These are phyloP conservation scores for Tangara arthus DNA, from an alignment of 2,797 vertebrate species.

Conservation along the genomic window DNA sequence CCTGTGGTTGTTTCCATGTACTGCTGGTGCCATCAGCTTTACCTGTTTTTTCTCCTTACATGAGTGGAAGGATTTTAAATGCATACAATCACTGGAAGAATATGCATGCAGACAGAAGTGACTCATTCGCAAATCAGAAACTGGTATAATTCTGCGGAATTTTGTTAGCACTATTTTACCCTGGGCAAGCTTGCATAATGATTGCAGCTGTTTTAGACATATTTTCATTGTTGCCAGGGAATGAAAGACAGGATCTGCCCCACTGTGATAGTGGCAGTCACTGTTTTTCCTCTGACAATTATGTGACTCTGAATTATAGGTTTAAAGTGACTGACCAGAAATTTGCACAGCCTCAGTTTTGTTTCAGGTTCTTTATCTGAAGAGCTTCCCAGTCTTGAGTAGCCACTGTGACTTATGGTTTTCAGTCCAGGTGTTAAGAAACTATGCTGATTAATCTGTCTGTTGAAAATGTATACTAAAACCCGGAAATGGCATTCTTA, in stretches of 20 bases:
- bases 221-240: background rate
- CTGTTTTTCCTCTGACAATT: background rate
- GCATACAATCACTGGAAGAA: background rate
- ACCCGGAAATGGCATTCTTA: background rate
- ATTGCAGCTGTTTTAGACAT: background rate
- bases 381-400: background rate
- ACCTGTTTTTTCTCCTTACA: background rate
- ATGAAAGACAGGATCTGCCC: background rate
- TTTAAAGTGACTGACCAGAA: background rate
- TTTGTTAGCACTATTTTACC: background rate
- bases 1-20: background rate
- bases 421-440: background rate
- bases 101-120: accelerated
- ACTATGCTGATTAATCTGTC: background rate
- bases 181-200: background rate
- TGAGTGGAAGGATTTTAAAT: background rate
- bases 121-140: background rate
- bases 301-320: background rate
- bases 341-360: background rate
- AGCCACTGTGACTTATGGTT: background rate
- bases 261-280: background rate
- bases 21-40: background rate
- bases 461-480: background rate
- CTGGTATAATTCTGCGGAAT: background rate
- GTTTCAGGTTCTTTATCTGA: background rate